A percentile compares a stretch with the other conserved stretches of the same genome.
phyloP scores from a whole-genome alignment of 2,113 vertebrate genomes.

The Gobius niger region DNA sequence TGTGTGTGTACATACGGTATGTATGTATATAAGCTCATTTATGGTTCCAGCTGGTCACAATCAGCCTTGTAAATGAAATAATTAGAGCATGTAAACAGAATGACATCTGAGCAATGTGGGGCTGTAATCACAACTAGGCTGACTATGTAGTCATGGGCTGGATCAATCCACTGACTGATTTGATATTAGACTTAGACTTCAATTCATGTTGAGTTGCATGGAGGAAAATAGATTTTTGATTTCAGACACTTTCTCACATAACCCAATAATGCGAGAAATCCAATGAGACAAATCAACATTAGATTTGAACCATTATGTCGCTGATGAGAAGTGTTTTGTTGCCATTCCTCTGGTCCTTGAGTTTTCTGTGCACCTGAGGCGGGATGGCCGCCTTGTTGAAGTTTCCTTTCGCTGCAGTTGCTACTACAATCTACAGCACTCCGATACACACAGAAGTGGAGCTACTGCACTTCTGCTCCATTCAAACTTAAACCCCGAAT shows the following conservation, averaged over 20 bases:
- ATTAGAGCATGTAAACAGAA: constrained; percentile 39
- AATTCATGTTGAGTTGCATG: no score
- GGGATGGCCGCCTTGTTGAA: neutral
- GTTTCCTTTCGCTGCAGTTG: neutral
- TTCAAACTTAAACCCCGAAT: neutral
- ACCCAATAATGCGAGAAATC: no score
- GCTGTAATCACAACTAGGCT: constrained; percentile 29
- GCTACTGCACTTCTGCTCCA: neutral
- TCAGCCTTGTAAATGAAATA: constrained; percentile 27
- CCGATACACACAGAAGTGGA: neutral
- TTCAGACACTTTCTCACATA: no score
- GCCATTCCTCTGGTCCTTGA: neutral
- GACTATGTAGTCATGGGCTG: constrained; percentile 10
- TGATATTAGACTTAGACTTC: constrained; percentile 16
- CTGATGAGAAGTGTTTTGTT: neutral
- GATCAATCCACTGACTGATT: constrained; percentile 21
- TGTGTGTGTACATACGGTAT: no score
- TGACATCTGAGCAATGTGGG: constrained; percentile 25
- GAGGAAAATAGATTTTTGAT: no score
- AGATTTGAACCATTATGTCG: neutral
- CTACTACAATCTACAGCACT: neutral
- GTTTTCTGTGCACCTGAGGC: constrained; percentile 1
- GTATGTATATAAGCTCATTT: constrained; percentile 29
- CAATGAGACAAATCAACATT: neutral
- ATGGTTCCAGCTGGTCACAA: constrained; percentile 29